Conservation (phyloP, 2,797 vertebrate genomes). For the Echiichthys vipera region DNA sequence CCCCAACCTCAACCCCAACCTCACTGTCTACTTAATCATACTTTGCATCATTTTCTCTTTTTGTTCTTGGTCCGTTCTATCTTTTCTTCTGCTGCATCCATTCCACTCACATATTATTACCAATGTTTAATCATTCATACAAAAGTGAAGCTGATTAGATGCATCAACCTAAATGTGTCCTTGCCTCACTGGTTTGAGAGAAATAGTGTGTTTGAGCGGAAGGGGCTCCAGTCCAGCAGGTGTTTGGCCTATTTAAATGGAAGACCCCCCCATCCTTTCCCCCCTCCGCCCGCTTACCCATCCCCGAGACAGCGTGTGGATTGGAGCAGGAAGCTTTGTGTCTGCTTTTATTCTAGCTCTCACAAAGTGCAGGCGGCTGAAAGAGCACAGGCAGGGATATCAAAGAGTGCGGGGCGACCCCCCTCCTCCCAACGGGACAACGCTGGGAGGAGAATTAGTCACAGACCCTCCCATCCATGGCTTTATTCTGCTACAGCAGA, state of each 20-base stretch:
- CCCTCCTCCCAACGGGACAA: constrained; percentile 81
- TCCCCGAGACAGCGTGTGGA: constrained; percentile 86
- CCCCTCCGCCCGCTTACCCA: constrained; percentile 65
- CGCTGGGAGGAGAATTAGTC: constrained; percentile 85
- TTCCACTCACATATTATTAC: constrained; percentile 51
- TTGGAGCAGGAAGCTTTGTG: constrained; percentile 90
- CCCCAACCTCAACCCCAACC: neutral
- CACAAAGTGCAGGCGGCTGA: constrained; percentile 85
- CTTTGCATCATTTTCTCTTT: constrained; percentile 35
- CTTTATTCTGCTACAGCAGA: constrained; percentile 84
- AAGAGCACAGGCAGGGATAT: constrained; percentile 87
- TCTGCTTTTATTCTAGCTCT: constrained; percentile 87
- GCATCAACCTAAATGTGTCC: constrained; percentile 78
- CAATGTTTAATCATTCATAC: constrained; percentile 67
- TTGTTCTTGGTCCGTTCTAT: constrained; percentile 27
- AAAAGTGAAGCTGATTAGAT: constrained; percentile 80
- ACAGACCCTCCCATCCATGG: constrained; percentile 86
- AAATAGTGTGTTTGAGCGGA: constrained; percentile 80
- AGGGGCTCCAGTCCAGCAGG: constrained; percentile 87
- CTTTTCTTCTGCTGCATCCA: constrained; percentile 47
- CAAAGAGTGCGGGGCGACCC: constrained; percentile 84
- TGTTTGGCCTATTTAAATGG: constrained; percentile 89
- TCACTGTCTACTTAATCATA: constrained; percentile 24
- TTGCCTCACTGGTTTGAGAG: constrained; percentile 80
- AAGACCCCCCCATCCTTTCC: constrained; percentile 48